These are phyloP conservation scores for Hecatera dysodea DNA, from an alignment of 2,888 invertebrate genomes.

Conservation along the genomic window DNA sequence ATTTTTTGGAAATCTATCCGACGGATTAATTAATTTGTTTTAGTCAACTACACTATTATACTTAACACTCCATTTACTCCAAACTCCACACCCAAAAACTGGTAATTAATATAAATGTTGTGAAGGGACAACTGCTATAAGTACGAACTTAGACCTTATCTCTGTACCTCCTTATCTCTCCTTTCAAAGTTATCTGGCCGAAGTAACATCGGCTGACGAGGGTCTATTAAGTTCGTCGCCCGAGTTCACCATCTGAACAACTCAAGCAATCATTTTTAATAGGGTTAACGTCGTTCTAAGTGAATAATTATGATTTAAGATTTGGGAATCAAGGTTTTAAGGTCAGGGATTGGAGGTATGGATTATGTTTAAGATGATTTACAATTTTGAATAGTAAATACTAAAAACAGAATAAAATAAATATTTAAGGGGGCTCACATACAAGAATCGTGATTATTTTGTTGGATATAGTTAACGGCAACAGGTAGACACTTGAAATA, in stretches of 20 bases:
- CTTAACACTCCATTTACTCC: slow-evolving; percentile 20
- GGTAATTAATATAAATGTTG: slow-evolving; percentile 57
- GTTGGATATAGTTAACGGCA: too few species aligned
- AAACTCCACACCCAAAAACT: slow-evolving; percentile 17
- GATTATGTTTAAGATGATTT: slow-evolving; percentile 5
- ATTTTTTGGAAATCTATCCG: too few species aligned
- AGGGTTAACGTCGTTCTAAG: slow-evolving; percentile 55
- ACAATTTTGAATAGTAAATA: not conserved
- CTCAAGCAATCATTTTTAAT: slow-evolving; percentile 66
- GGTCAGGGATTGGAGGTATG: not conserved
- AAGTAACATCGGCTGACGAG: slow-evolving; percentile 65
- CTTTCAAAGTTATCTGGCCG: slow-evolving; percentile 63
- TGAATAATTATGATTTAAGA: slow-evolving; percentile 60
- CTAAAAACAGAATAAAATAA: too few species aligned
- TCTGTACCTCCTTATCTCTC: slow-evolving; percentile 57
- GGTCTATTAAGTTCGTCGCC: slow-evolving; percentile 65
- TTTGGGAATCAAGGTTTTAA: slow-evolving; percentile 26
- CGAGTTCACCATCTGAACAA: slow-evolving; percentile 59
- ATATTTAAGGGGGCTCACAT: too few species aligned
- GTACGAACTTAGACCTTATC: slow-evolving; percentile 58
- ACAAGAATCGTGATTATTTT: too few species aligned
- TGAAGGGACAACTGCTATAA: slow-evolving; percentile 49
- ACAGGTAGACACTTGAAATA: too few species aligned
- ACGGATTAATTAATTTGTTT: too few species aligned
- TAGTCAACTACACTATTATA: too few species aligned